A percentile compares a stretch with the other conserved stretches of the same genome.
Conservation (phyloP, 2,888 invertebrate genomes). For the Nephrotoma appendiculata region DNA sequence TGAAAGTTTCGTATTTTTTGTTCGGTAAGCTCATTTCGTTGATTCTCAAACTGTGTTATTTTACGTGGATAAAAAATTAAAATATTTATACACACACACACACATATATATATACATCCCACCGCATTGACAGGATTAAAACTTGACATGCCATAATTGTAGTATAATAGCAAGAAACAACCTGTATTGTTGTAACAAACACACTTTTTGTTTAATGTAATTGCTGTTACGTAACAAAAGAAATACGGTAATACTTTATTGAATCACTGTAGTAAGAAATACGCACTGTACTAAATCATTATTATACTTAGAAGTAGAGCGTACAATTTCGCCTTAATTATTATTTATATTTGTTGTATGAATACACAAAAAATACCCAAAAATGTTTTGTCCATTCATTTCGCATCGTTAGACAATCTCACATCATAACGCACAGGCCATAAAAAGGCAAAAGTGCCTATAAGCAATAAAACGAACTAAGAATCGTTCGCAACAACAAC, state of each 20-base stretch:
- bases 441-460: neutral
- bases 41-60: neutral
- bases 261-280: neutral
- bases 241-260: neutral
- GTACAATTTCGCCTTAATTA: neutral
- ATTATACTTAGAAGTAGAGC: neutral
- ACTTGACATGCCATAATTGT: neutral
- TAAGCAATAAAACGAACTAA: neutral
- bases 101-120: neutral
- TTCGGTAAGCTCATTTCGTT: neutral
- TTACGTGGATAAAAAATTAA: neutral
- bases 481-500: neutral
- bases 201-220: neutral
- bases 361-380: neutral
- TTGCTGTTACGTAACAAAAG: neutral
- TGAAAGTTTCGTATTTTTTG: neutral
- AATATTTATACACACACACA: neutral
- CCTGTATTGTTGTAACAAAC: neutral
- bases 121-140: neutral
- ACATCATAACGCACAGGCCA: neutral
- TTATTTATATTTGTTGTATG: neutral
- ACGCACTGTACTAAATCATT: neutral
- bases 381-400: neutral
- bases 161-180: neutral
- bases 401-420: neutral